Evolutionary conservation across 2,113 vertebrate genomes (phyloP).

Genomic region (Manacus vitellinus): DNA sequence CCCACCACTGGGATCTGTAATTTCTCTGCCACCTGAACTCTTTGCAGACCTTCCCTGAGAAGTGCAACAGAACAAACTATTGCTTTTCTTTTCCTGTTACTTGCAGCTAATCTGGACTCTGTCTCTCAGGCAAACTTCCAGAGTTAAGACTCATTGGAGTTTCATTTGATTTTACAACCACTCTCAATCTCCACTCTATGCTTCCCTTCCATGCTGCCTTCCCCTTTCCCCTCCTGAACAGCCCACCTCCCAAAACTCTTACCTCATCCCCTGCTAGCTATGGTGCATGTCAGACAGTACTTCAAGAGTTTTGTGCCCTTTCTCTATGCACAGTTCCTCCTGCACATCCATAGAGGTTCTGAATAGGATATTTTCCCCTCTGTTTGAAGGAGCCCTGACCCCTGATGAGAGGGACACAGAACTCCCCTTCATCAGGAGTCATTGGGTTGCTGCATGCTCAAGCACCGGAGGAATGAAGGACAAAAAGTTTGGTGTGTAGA

Average conservation of each 20-base stretch:
- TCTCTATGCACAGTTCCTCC: background rate
- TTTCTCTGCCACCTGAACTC: background rate
- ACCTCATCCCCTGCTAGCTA: background rate
- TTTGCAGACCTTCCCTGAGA: background rate
- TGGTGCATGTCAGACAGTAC: background rate
- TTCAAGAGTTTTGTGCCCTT: background rate
- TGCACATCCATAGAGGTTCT: background rate
- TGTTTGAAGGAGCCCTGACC: background rate
- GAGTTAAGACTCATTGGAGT: background rate
- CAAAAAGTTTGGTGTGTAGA: background rate
- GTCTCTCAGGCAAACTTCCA: slow-evolving; percentile 6
- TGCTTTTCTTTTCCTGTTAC: slow-evolving; percentile 19
- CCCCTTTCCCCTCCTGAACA: background rate
- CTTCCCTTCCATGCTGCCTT: background rate
- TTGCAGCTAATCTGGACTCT: slow-evolving; percentile 10
- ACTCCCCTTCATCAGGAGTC: background rate
- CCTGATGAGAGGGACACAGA: background rate
- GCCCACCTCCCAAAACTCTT: background rate
- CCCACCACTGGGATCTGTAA: background rate
- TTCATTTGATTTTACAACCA: slow-evolving; percentile 19
- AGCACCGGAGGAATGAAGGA: background rate
- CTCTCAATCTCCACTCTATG: background rate
- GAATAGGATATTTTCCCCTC: background rate
- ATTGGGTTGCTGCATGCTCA: background rate
- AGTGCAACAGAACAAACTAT: background rate